Conservation (phyloP, 2,113 vertebrate genomes). For the Australoheros scitulus region DNA sequence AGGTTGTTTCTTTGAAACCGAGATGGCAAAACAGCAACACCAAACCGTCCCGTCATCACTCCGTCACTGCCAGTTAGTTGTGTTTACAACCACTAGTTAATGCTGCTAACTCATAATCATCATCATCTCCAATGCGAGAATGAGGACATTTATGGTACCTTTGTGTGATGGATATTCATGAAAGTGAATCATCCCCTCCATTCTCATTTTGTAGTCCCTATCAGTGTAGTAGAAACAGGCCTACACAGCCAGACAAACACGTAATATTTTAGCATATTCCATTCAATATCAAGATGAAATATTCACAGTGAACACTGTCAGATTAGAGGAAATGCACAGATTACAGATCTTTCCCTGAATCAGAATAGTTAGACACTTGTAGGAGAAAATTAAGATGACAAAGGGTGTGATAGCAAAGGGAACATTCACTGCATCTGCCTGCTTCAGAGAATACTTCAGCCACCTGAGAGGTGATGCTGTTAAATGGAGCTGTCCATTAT, state of each 20-base stretch:
- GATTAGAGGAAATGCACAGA: background rate
- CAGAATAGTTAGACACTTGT: background rate
- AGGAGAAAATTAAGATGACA: background rate
- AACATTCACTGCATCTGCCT: background rate
- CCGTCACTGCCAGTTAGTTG: slow-evolving; percentile 56
- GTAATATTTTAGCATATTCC: background rate
- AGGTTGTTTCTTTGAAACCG: slow-evolving; percentile 45
- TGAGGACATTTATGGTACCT: background rate
- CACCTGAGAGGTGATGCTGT: background rate
- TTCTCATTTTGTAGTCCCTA: slow-evolving; percentile 52
- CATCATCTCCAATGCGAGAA: slow-evolving; percentile 13
- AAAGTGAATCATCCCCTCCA: slow-evolving; percentile 72
- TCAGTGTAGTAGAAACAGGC: slow-evolving; percentile 21
- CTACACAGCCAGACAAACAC: slow-evolving; percentile 8
- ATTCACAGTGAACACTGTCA: background rate
- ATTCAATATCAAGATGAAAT: background rate
- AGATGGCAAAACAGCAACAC: slow-evolving; percentile 23
- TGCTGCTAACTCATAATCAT: background rate
- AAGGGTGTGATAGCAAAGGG: background rate
- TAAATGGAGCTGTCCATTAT: background rate
- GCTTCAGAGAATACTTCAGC: background rate
- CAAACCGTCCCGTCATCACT: slow-evolving; percentile 8
- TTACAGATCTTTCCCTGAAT: no score
- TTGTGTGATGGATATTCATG: slow-evolving; percentile 50
- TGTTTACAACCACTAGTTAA: slow-evolving; percentile 13